Conservation (phyloP, 2,113 vertebrate genomes). For the Scomber japonicus region DNA sequence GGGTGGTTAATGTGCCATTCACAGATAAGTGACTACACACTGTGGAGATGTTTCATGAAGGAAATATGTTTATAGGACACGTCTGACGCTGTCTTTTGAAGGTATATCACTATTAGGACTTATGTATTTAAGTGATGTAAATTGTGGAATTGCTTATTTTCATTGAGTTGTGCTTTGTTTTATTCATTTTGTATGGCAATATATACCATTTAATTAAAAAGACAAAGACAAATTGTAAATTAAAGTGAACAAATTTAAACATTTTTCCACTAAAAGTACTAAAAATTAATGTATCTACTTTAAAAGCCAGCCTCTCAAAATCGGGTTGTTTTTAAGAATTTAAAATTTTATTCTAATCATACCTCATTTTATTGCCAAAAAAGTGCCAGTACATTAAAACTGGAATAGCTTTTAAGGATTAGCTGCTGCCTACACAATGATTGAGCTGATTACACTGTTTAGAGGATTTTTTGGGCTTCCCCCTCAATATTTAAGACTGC, state of each 20-base stretch:
- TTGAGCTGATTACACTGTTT: conserved; percentile 31
- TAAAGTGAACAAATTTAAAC: no score
- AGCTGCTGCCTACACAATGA: conserved; percentile 23
- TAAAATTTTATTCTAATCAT: conserved; percentile 17
- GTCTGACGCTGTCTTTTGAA: not conserved
- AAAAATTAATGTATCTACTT: not conserved
- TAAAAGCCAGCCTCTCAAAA: not conserved
- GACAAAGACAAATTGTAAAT: no score
- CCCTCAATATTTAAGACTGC: conserved; percentile 15
- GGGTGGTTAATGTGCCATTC: conserved; percentile 72
- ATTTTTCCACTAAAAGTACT: not conserved
- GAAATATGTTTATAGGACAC: conserved; percentile 49
- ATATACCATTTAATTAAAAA: not conserved
- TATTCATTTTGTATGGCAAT: not conserved
- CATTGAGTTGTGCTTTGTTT: not conserved
- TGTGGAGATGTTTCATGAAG: conserved; percentile 43
- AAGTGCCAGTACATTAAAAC: conserved; percentile 8
- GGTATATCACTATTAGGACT: not conserved
- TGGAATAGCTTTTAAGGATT: conserved; percentile 24
- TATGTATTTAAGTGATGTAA: not conserved
- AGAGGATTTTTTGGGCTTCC: conserved; percentile 21
- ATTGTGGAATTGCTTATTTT: not conserved
- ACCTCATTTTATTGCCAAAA: not conserved
- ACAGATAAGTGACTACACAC: conserved; percentile 64
- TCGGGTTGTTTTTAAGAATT: not conserved